These are phyloP conservation scores for Prunella himalayana DNA, from an alignment of 2,113 vertebrate species.

Conservation along the genomic window DNA sequence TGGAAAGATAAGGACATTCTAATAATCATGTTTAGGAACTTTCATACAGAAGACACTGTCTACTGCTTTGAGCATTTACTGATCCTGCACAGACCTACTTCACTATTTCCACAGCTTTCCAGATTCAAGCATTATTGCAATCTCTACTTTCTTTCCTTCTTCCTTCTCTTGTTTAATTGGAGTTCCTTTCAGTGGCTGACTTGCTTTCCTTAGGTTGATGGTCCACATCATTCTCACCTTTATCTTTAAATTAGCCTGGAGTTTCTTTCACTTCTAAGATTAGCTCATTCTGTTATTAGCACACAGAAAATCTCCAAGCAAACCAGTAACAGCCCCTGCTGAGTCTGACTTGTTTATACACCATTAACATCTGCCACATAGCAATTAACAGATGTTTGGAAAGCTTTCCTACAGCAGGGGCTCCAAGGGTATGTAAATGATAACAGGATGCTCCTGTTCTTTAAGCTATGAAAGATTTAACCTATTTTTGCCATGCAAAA, in stretches of 20 bases:
- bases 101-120: neutral
- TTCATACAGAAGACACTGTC: neutral
- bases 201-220: neutral
- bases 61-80: neutral
- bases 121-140: neutral
- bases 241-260: slow-evolving; percentile 7
- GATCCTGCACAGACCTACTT: neutral
- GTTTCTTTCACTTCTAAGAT: slow-evolving; percentile 25
- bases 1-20: neutral
- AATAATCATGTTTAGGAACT: neutral
- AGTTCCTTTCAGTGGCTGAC: neutral
- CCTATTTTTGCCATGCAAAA: neutral
- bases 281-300: slow-evolving; percentile 1
- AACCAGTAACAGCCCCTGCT: slow-evolving; percentile 3
- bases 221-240: neutral
- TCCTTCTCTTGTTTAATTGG: neutral
- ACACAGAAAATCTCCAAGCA: slow-evolving; percentile 11
- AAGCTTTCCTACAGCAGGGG: slow-evolving; percentile 2
- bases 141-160: neutral
- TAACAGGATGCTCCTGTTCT: slow-evolving; percentile 3
- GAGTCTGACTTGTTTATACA: slow-evolving; percentile 37
- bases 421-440: neutral
- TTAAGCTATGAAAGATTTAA: neutral
- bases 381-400: slow-evolving; percentile 57
- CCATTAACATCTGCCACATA: slow-evolving; percentile 50